Conservation (phyloP, 2,888 invertebrate species). For the Chrysolina americana region DNA sequence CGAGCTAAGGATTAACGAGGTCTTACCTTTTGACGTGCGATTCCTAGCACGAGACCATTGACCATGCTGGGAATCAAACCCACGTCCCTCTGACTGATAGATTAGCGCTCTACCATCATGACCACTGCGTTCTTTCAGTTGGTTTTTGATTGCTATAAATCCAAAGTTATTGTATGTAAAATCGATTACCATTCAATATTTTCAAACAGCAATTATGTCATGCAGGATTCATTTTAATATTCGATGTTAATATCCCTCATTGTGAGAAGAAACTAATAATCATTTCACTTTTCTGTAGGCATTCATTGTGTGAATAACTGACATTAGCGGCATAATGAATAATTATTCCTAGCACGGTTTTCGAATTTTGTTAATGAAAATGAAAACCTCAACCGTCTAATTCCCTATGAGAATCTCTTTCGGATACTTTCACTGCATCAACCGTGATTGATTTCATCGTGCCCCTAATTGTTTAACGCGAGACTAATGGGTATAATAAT, state of each 20-base stretch:
- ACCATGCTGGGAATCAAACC: too few relatives aligned
- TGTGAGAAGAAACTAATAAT: background rate
- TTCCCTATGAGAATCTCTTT: conserved; percentile 3
- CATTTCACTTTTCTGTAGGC: background rate
- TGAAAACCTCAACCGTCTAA: conserved; percentile 7
- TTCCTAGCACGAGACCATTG: too few relatives aligned
- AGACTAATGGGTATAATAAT: conserved; percentile 3
- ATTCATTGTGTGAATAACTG: conserved; percentile 8
- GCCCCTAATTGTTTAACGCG: background rate
- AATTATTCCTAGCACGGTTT: conserved; percentile 4
- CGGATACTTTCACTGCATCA: conserved; percentile 2
- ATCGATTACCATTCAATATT: too few relatives aligned
- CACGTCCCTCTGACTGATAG: too few relatives aligned
- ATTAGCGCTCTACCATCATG: too few relatives aligned
- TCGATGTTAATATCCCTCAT: background rate
- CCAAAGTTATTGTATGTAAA: too few relatives aligned
- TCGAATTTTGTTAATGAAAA: conserved; percentile 1
- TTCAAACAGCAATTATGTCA: too few relatives aligned
- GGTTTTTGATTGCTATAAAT: too few relatives aligned
- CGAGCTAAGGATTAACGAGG: too few relatives aligned
- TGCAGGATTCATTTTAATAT: too few relatives aligned
- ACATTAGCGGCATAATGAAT: conserved; percentile 6
- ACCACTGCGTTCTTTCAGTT: too few relatives aligned
- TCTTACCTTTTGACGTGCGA: too few relatives aligned
- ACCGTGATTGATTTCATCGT: conserved; percentile 11